Conservation (phyloP, 2,888 invertebrate species). For the Acrobasis consociella region DNA sequence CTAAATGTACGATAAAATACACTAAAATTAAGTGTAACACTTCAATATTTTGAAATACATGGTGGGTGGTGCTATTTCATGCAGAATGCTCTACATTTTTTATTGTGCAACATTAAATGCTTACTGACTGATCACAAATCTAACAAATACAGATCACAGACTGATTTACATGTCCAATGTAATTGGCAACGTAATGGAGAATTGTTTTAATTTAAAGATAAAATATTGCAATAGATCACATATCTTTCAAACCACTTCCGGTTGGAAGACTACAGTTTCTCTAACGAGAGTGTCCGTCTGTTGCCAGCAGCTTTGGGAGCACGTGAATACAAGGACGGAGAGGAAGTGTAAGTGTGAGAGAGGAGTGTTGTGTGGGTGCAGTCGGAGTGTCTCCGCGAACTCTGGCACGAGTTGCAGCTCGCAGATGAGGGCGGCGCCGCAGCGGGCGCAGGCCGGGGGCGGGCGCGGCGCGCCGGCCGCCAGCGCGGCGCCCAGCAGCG, state of each 20-base stretch:
- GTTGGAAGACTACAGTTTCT: conserved; percentile 90
- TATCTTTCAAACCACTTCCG: conserved; percentile 79
- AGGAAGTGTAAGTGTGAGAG: conserved; percentile 89
- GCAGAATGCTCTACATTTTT: too few species aligned
- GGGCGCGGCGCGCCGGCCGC: conserved; percentile 54
- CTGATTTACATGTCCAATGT: conserved; percentile 11
- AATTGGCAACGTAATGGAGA: conserved; percentile 16
- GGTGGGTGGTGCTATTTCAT: too few species aligned
- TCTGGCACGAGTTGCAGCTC: conserved; percentile 94
- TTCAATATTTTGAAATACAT: too few species aligned
- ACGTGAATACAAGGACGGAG: conserved; percentile 93
- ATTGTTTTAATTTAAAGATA: neutral
- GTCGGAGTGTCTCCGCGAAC: conserved; percentile 86
- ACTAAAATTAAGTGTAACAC: too few species aligned
- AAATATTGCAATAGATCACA: conserved; percentile 10
- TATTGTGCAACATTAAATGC: too few species aligned
- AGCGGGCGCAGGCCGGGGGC: conserved; percentile 84
- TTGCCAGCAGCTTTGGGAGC: conserved; percentile 93
- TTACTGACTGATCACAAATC: neutral
- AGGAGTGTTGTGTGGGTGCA: conserved; percentile 78
- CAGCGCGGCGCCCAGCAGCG: conserved; percentile 84
- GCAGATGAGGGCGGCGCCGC: conserved; percentile 87
- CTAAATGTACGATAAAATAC: too few species aligned
- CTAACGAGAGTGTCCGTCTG: conserved; percentile 85
- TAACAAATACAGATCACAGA: conserved; percentile 23